A percentile compares a stretch with the other conserved stretches of the same genome.
phyloP scores from a whole-genome alignment of 2,888 invertebrate species.

The Altica lythri region DNA sequence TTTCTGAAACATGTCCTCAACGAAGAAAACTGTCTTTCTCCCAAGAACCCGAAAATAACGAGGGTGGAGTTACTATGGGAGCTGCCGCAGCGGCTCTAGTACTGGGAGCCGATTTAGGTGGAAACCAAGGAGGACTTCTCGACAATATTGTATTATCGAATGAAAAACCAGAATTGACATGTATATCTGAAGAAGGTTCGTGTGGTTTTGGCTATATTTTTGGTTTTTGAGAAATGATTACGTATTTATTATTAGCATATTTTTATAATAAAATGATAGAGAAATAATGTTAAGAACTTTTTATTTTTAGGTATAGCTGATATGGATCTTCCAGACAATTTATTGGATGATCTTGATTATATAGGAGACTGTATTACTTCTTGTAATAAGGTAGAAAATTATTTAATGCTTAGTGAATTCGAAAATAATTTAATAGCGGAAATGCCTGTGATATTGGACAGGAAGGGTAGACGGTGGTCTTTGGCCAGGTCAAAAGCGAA shows the following conservation, averaged over 20 bases:
- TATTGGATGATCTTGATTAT: constrained; percentile 78
- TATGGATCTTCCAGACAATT: constrained; percentile 79
- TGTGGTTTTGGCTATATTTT: no score
- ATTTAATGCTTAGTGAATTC: constrained; percentile 83
- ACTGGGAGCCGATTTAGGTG: constrained; percentile 59
- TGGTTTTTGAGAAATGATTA: no score
- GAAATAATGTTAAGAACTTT: no score
- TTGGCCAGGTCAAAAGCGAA: constrained; percentile 62
- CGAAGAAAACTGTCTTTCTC: constrained; percentile 63
- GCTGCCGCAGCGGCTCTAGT: constrained; percentile 61
- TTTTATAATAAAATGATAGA: no score
- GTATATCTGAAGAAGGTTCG: constrained; percentile 75
- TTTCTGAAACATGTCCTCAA: constrained; percentile 63
- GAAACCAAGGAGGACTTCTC: constrained; percentile 55
- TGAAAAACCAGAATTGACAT: constrained; percentile 77
- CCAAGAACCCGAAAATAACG: constrained; percentile 64
- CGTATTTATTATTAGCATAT: no score
- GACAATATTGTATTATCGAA: constrained; percentile 58
- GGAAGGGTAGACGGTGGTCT: constrained; percentile 74
- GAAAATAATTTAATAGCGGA: constrained; percentile 83
- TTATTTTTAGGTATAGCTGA: constrained; percentile 69
- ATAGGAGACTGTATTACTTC: constrained; percentile 84
- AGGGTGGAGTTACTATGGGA: constrained; percentile 59
- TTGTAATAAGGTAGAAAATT: constrained; percentile 85
- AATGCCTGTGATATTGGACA: constrained; percentile 73